A percentile compares a stretch with the other conserved stretches of the same genome.
Conservation (phyloP, 92 coral and sea anemone species). For the Epizoanthus stellaris region DNA sequence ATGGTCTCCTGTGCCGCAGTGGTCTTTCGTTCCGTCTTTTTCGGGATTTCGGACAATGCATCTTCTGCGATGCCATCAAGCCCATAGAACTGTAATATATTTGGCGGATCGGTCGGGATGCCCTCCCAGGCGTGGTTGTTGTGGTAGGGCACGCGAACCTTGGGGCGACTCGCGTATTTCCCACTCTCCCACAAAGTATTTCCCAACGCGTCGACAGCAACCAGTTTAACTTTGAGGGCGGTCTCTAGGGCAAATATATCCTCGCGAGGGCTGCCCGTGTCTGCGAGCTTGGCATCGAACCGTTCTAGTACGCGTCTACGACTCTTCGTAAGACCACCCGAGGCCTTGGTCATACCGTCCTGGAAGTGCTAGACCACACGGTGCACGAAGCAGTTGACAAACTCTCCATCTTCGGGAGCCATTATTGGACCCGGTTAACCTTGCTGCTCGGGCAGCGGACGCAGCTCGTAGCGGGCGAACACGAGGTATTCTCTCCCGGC, state of each 20-base stretch:
- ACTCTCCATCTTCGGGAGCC: conserved; percentile 43
- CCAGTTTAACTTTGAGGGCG: conserved; percentile 33
- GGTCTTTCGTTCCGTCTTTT: background rate
- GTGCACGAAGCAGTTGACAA: conserved; percentile 52
- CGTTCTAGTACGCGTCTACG: background rate
- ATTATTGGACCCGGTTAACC: conserved; percentile 53
- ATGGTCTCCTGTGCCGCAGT: conserved; percentile 15
- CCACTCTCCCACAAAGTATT: conserved; percentile 60
- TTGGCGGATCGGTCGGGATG: conserved; percentile 45
- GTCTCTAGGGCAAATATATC: conserved; percentile 37
- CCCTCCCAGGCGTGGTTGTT: conserved; percentile 60
- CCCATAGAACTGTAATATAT: no score
- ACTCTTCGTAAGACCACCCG: no score
- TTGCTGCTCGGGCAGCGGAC: conserved; percentile 43
- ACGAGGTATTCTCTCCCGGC: conserved; percentile 26
- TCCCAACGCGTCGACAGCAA: conserved; percentile 40
- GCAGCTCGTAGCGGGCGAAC: conserved; percentile 49
- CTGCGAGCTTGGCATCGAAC: conserved; percentile 49
- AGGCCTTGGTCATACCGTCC: conserved; percentile 8
- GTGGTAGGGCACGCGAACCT: conserved; percentile 44
- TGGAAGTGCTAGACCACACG: background rate
- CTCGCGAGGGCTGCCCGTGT: conserved; percentile 32
- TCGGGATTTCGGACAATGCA: no score
- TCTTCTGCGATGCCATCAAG: no score
- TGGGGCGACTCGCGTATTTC: background rate